These are phyloP conservation scores for Sinocyclocheilus rhinocerous DNA, from an alignment of 2,113 vertebrate species.

Conservation along the genomic window DNA sequence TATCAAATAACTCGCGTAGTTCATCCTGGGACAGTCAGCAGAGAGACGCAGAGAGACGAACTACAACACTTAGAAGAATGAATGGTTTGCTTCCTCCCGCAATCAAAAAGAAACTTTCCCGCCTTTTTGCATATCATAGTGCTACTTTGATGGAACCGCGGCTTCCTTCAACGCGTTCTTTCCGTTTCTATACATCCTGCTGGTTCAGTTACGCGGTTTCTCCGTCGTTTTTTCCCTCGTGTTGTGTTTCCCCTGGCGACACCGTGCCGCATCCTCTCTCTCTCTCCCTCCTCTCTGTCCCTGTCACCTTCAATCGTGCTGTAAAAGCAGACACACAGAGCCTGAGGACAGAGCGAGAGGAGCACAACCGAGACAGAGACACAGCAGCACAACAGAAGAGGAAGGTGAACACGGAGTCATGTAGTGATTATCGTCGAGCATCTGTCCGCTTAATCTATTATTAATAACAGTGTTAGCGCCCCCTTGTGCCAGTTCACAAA, in stretches of 20 bases:
- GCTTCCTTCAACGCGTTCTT: conserved; percentile 32
- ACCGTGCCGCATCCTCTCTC: conserved; percentile 31
- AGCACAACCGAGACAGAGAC: background rate
- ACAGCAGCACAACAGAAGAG: conserved; percentile 10
- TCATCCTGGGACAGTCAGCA: too few relatives aligned
- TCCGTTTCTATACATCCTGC: conserved; percentile 43
- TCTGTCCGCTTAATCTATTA: background rate
- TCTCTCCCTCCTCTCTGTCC: conserved; percentile 69
- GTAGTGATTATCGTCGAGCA: background rate
- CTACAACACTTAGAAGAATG: too few relatives aligned
- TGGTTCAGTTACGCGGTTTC: conserved; percentile 42
- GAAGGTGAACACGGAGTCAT: background rate
- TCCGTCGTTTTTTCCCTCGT: background rate
- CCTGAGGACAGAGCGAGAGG: conserved; percentile 63
- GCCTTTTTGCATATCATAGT: conserved; percentile 20
- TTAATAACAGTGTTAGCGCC: background rate
- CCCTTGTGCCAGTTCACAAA: background rate
- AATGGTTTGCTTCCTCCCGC: background rate
- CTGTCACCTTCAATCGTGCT: conserved; percentile 82
- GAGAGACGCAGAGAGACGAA: too few relatives aligned
- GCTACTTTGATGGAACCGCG: conserved; percentile 38
- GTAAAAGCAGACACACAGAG: conserved; percentile 78
- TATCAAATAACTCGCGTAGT: conserved; percentile 57
- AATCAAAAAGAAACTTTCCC: background rate
- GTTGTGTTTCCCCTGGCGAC: conserved; percentile 51